Base-by-base conservation (phyloP, 2,113 vertebrate genomes). In the Podilymbus podiceps region DNA sequence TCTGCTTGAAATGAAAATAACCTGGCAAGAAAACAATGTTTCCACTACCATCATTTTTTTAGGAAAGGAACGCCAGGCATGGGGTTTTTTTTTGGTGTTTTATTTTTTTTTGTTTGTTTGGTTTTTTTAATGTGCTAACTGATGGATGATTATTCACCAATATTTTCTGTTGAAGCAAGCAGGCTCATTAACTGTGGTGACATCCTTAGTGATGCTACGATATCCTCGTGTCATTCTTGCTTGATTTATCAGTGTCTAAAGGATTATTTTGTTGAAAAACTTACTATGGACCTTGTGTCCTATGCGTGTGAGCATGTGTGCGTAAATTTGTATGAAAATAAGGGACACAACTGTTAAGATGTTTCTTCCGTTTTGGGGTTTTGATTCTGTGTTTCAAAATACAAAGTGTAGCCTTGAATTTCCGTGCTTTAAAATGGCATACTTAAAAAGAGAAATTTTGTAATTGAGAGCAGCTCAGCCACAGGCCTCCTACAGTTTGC, bases 11-110 rank as follows among this genome's bases (percentile, higher is more conserved):
- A 96, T 94, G 92, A 97, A 87, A 96, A 97, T 88, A 96, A 93
- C 87, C 92, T 77, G 85, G 93, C 95, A 97, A 97, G 95, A 95
- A 97, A 97, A 94, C 95, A 92, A 67, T 94, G 95, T 95, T 97
- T 96, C 82, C 81, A 68, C 83, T 94, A 82, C 76, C 79, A 83
- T 92, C 12, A 2, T 75, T 95, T 94, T 94, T 59, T 85, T 72
- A 90, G 95, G 92, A 80, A 53, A 86, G 64, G 76, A 89, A 58
- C 42, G 67, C 68, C 69, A 92, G 31, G 74, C 86, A 52, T 60
- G 46, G 8, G 55, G 8, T 33, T 93, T 85, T 93, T 90, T 78
- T 72, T 38, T 38, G 38, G 38, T 38, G 38, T 38, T 8, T 38
- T 38, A 9, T 38, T 38, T 38, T 38, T 38, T 38, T 38, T 38